These are phyloP conservation scores for Luscinia luscinia DNA, from an alignment of 2,797 vertebrate genomes.

Conservation along the genomic window DNA sequence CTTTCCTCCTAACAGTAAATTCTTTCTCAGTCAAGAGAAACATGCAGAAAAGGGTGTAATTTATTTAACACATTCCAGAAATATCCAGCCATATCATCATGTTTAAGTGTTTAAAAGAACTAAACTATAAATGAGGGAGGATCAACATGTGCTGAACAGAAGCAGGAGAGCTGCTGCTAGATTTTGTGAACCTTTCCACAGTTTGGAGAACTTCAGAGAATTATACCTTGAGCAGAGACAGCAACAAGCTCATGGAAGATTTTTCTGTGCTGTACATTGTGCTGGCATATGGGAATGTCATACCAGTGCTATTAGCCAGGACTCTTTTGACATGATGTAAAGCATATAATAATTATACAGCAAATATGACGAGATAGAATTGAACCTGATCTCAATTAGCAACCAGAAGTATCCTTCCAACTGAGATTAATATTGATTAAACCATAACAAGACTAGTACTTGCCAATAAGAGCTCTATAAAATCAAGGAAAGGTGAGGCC, in stretches of 20 bases:
- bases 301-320: neutral
- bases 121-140: neutral
- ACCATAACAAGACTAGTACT: slow-evolving; percentile 54
- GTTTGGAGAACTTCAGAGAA: neutral
- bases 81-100: neutral
- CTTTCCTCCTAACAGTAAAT: neutral
- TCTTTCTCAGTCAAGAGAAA: neutral
- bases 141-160: neutral
- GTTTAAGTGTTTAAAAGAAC: neutral
- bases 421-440: slow-evolving; percentile 74
- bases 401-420: slow-evolving; percentile 67
- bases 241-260: neutral
- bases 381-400: slow-evolving; percentile 70
- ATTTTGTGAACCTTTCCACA: neutral
- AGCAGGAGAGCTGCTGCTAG: neutral
- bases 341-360: slow-evolving; percentile 57
- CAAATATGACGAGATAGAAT: slow-evolving; percentile 49
- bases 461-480: slow-evolving; percentile 67
- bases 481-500: slow-evolving; percentile 63
- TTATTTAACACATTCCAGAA: neutral
- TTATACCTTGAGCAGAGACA: neutral
- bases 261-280: neutral
- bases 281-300: neutral
- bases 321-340: slow-evolving; percentile 55
- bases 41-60: rapidly evolving